These are phyloP conservation scores for Sebastes trivittatus DNA, from an alignment of 2,797 vertebrate species.

Conservation along the genomic window DNA sequence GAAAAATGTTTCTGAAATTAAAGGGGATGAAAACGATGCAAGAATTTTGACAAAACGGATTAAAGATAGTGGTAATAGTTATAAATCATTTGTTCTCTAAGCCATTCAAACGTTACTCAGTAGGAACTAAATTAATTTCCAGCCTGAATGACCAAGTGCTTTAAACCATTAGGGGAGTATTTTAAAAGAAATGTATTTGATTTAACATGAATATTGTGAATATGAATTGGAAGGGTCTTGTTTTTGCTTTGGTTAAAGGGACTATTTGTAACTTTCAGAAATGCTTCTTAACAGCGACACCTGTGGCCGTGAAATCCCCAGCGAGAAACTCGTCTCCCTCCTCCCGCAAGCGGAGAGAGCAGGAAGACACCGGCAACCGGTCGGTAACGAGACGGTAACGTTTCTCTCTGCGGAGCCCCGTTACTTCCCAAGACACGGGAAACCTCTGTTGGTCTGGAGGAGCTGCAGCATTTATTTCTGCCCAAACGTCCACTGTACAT, in stretches of 20 bases:
- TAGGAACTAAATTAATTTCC: neutral
- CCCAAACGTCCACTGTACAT: too few species aligned
- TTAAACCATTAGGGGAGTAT: neutral
- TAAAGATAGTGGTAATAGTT: neutral
- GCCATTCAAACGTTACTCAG: neutral
- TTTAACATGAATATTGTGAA: neutral
- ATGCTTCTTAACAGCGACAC: too few species aligned
- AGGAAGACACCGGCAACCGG: too few species aligned
- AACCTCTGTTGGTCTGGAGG: too few species aligned
- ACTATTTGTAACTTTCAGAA: too few species aligned
- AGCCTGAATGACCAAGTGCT: neutral
- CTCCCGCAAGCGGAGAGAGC: too few species aligned
- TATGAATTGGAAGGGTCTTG: neutral
- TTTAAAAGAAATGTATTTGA: neutral
- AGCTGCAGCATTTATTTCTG: too few species aligned
- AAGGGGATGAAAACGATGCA: neutral
- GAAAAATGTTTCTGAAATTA: neutral
- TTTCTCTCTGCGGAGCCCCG: too few species aligned
- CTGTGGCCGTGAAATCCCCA: too few species aligned
- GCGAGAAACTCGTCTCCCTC: too few species aligned
- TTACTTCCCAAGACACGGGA: too few species aligned
- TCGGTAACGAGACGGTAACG: too few species aligned
- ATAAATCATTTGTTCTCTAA: neutral
- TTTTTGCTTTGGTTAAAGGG: neutral
- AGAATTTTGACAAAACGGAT: neutral